Conservation (phyloP, 1,140 invertebrate genomes). For the Solen grandis region DNA sequence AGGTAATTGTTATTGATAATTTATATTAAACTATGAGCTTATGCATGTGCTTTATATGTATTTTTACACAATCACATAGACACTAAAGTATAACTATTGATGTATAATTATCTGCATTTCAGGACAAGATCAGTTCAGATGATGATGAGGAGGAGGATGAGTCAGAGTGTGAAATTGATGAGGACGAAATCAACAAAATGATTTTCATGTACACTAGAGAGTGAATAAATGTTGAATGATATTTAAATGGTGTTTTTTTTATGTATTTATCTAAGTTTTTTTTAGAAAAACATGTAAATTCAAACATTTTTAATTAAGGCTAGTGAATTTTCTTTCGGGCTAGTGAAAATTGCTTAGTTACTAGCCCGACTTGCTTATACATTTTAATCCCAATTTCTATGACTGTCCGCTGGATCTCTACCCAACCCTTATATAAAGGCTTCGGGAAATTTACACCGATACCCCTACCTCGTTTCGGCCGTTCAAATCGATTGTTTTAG, state of each 20-base stretch:
- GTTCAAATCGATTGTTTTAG: too few relatives aligned
- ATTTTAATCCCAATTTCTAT: background rate
- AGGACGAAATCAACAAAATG: slow-evolving; percentile 1
- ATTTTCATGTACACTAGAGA: slow-evolving; percentile 6
- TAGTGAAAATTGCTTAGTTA: background rate
- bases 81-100: background rate
- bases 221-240: slow-evolving; percentile 10
- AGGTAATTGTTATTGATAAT: background rate
- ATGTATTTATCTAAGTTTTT: background rate
- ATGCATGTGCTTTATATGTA: slow-evolving; percentile 2
- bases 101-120: slow-evolving; percentile 3
- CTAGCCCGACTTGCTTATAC: background rate
- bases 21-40: background rate
- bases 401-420: too few relatives aligned
- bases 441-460: too few relatives aligned
- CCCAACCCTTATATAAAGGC: too few relatives aligned
- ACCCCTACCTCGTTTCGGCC: too few relatives aligned
- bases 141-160: background rate
- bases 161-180: slow-evolving; percentile 9
- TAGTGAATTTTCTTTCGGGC: background rate
- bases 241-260: slow-evolving; percentile 7
- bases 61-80: background rate
- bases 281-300: background rate
- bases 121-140: slow-evolving; percentile 22
- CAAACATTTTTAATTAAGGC: background rate